Percentiles rank a stretch among this genome's conserved stretches.
These are phyloP conservation scores for Halcyon malimbica DNA, from an alignment of 2,113 vertebrate genomes.

Conservation along the genomic window DNA sequence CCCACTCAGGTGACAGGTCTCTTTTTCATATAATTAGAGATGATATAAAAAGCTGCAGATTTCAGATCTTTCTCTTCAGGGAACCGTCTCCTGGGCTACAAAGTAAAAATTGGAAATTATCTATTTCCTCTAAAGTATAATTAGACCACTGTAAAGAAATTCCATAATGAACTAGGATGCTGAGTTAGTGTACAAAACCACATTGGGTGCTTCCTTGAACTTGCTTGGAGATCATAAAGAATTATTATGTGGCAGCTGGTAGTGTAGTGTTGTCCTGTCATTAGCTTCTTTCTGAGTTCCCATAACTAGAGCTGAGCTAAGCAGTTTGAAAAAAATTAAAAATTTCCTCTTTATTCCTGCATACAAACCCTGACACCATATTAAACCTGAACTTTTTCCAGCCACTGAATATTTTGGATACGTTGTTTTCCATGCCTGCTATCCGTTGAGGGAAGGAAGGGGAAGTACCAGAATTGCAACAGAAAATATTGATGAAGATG, in stretches of 20 bases:
- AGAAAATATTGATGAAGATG: background rate
- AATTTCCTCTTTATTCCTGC: background rate
- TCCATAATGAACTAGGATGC: background rate
- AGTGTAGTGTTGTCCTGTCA: background rate
- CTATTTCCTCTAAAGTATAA: background rate
- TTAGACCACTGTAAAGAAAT: background rate
- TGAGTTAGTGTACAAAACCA: background rate
- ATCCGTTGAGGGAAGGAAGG: background rate
- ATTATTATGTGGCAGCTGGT: background rate
- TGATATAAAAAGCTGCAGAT: background rate
- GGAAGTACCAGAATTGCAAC: background rate
- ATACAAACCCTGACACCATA: background rate
- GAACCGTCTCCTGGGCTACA: background rate
- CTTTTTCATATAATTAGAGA: background rate
- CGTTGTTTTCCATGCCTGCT: background rate
- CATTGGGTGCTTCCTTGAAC: background rate
- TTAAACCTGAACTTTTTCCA: background rate
- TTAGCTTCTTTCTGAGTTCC: background rate
- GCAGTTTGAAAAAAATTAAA: background rate
- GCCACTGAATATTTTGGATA: background rate
- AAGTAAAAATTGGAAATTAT: background rate
- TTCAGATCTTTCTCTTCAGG: background rate
- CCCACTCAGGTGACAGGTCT: background rate
- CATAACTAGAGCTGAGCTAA: background rate
- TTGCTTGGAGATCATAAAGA: background rate